Base-by-base conservation (phyloP, 1,140 invertebrate species). In the Chelonus insularis region DNA sequence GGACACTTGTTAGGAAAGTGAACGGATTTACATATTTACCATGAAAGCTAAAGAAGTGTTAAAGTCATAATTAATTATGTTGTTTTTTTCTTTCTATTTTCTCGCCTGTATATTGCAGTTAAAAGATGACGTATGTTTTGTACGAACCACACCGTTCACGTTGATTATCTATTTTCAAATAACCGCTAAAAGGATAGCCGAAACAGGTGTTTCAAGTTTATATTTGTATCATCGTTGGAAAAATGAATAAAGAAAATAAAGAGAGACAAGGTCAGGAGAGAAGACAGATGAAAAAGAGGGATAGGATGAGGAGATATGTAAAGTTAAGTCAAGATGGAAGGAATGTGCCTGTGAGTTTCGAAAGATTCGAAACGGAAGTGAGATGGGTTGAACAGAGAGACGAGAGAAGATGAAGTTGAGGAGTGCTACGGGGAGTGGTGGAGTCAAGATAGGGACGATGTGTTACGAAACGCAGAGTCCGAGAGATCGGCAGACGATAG, bases 391-490 rank as follows among this genome's bases (percentile, higher is more conserved):
- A 39, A 21, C 47, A 21, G 16, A 21, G 39, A 66, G 64, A 4
- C 32, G 45, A 37, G 43, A 50, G 41, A 41, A 43, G 32, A 20
- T 14, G 14, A 48, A 36, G 32, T 9, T 9, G 16, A 1, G 50
- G 43, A 37, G 39, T 47, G 56, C 7, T 16, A 16, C 58, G 29
- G 47, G 43, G 54, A 36, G 37, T 58, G 45, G 57, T 59, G 47
- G 60, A 51, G 62, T 7, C 32, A 34, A 39, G 37, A 39, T 11
- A 64, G 60, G 66, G 57, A 67, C 62, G 69, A n/a, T 57, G 68
- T 70, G 61, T 75, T 75, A 75, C 71, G 72, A 75, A 75, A 75
- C 70, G 64, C 64, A 41, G 14, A 62, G 65, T 63, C 57, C 55
- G 62, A 66, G 57, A 45, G 57, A 62, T 16, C 51, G 37, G 37